Evolutionary conservation across 2,113 vertebrate species (phyloP).

Genomic region (Eudorcas thomsonii): DNA sequence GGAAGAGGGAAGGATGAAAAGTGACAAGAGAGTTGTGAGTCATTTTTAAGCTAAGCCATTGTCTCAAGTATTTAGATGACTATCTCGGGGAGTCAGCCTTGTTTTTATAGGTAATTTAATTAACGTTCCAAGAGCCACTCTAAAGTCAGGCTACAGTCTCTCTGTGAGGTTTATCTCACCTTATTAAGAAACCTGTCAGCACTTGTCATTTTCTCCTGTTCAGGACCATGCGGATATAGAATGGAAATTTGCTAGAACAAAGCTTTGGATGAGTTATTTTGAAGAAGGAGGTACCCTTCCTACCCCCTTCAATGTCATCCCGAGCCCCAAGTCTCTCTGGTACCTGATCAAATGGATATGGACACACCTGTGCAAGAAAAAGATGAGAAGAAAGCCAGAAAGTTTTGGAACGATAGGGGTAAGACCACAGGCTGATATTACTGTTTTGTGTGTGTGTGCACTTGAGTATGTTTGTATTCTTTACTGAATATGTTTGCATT

Average conservation of each 20-base stretch:
- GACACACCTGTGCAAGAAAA: constrained; percentile 87
- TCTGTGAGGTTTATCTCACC: constrained; percentile 4
- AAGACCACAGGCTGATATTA: constrained; percentile 67
- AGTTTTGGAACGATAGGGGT: constrained; percentile 95
- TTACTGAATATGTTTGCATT: background rate
- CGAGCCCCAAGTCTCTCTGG: constrained; percentile 95
- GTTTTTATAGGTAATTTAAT: constrained; percentile 53
- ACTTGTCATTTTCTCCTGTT: constrained; percentile 54
- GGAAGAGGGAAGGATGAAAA: background rate
- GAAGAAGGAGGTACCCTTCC: constrained; percentile 98
- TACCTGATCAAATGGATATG: constrained; percentile 91
- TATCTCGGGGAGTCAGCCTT: background rate
- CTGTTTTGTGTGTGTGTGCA: background rate
- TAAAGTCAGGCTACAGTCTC: background rate
- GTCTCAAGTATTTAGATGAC: background rate
- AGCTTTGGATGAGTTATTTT: constrained; percentile 99
- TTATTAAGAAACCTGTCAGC: background rate
- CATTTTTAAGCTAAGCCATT: background rate
- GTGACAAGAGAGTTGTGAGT: background rate
- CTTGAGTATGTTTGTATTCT: background rate
- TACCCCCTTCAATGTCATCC: constrained; percentile 97
- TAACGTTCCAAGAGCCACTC: background rate
- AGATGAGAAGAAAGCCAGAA: constrained; percentile 85
- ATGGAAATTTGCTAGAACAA: constrained; percentile 99
- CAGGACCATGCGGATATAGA: constrained; percentile 99